Base-by-base conservation (phyloP, 2,888 invertebrate genomes). In the Neria commutata region DNA sequence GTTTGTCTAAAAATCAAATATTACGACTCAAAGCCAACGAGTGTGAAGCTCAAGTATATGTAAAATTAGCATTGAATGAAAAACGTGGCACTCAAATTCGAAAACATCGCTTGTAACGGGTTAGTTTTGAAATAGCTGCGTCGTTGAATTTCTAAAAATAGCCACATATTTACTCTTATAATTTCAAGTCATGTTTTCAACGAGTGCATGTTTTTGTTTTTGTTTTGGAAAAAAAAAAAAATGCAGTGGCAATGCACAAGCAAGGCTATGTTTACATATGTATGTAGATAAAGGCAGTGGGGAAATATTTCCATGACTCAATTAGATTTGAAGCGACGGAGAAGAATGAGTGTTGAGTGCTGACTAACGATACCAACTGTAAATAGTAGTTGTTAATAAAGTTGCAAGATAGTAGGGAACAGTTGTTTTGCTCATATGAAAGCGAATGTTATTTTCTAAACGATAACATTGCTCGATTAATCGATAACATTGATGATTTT, bases 221-320 rank as follows among this genome's bases (percentile, higher is more conserved):
- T 6, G 11, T 8, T 8, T 29, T 29, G 29, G 11, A 29, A 29
- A 29, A 29, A 11, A 11, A 6, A 29, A 29, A 8, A 11, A 29
- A 8, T 29, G 29, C 37, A 37, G n/a, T 4, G 3, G 37, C 37
- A 37, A 29, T 29, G 29, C 37, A 37, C 14, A 4, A 37, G n/a
- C 14, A 14, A n/a, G 37, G 6, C 29, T 49, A 8, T 26, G 50
- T 45, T 42, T 54, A 23, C 26, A 53, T 34, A 56, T 53, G 50
- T 37, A 40, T 33, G 47, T 57, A n/a, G n/a, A n/a, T n/a, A n/a
- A n/a, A n/a, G n/a, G n/a, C n/a, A n/a, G n/a, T n/a, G n/a, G n/a
- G n/a, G n/a, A n/a, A n/a, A n/a, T n/a, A n/a, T n/a, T n/a, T n/a
- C n/a, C n/a, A n/a, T n/a, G n/a, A n/a, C n/a, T n/a, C n/a, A n/a